Conservation (phyloP, 2,888 invertebrate species). For the Dynastes tityus region DNA sequence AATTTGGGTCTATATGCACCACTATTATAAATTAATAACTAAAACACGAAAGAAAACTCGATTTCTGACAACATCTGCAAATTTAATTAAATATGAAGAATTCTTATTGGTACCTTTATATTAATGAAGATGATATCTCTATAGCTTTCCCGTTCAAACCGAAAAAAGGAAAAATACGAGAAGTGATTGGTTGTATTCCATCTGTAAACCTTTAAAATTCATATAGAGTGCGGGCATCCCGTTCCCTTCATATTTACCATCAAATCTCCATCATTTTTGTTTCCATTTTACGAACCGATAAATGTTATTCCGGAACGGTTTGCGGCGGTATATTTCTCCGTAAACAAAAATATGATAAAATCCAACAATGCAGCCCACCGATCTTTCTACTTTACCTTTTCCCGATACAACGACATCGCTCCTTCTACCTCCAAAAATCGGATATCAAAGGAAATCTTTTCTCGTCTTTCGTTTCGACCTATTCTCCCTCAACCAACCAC, state of each 20-base stretch:
- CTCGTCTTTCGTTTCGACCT: neutral
- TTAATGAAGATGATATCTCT: too few relatives aligned
- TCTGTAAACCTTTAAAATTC: neutral
- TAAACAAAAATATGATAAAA: conserved; percentile 39
- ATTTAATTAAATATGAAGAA: too few relatives aligned
- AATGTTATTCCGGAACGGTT: conserved; percentile 7
- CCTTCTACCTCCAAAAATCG: conserved; percentile 5
- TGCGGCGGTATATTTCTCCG: neutral
- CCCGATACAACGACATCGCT: conserved; percentile 22
- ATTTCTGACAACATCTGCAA: too few relatives aligned
- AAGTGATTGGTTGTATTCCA: too few relatives aligned
- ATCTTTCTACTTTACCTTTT: conserved; percentile 5
- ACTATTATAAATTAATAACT: too few relatives aligned
- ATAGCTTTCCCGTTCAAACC: too few relatives aligned
- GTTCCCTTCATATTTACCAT: neutral
- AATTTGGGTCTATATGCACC: too few relatives aligned
- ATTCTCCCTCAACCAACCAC: neutral
- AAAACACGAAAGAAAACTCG: too few relatives aligned
- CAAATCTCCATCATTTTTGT: neutral
- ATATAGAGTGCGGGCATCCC: neutral
- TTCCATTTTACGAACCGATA: conserved; percentile 21
- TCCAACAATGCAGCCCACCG: conserved; percentile 16
- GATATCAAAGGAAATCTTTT: conserved; percentile 38
- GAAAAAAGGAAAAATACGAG: too few relatives aligned
- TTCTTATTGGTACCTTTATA: too few relatives aligned